Evolutionary conservation across 2,888 invertebrate species (phyloP), one percentile per base, ranked within the genome.

Genomic region (Agrotis ipsilon): DNA sequence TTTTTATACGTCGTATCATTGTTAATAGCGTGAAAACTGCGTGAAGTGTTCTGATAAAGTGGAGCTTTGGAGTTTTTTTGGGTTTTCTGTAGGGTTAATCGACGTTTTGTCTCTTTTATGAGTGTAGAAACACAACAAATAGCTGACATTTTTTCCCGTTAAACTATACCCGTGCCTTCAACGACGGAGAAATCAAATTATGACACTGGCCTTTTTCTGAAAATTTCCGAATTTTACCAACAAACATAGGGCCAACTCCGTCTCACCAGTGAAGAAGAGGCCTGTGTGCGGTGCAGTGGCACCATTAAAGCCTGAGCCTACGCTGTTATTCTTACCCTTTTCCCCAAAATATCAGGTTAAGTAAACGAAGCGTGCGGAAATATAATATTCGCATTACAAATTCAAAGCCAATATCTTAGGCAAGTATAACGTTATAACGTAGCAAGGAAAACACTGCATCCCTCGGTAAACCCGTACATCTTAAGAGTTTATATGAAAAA

Each of bases 21-120:
- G 45, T 76, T 75, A 84, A 84, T 84, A 72, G 76, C 18, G 49
- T 79, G 70, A 76, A 73, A 74, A 75, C 60, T 60, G 48, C 51
- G 49, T 66, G 27, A 57, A 52, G 58, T 57, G 51, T 57, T 59
- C 52, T 39, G 52, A 68, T 65, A 64, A 68, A 65, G 32, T 39
- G 45, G 2, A 45, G 39, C 48, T 18, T 46, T 24, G 3, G 9
- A 16, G 0, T 7, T 45, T 63, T 64, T 57, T 52, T 27, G 11
- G 2, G 16, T 52, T 59, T 54, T 32, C 46, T 27, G 19, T 59
- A 39, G 14, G 21, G 9, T 39, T 57, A 24, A 65, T 43, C 5
- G 1, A n/a, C 65, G 9, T 13, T 27, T 46, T 13, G 39, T 5
- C 14, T 9, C 9, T 77, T 76, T 59, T 43, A 43, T 48, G 24